Evolutionary conservation across 1,140 invertebrate species (phyloP), one percentile per base, ranked within the genome.

Genomic region (Neodiprion virginianus): DNA sequence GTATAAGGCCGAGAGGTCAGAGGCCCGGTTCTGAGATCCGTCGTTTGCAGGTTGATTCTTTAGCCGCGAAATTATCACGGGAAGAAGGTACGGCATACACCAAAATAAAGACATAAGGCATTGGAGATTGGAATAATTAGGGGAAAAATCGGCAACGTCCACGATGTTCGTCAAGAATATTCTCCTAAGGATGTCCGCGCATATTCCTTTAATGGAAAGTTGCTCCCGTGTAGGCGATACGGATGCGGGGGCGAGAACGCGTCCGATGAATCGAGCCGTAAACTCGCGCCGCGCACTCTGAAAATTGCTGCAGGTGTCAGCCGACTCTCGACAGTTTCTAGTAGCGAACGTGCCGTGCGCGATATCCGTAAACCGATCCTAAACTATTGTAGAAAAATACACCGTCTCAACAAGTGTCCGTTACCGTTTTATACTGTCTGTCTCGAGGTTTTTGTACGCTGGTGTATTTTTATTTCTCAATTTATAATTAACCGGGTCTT

Each of bases 171-270:
- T 17, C n/a, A 17, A 61, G 53, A 61, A 12, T 17, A 61, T 61
- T 8, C 11, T 61, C 11, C 53, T 8, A 17, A 61, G 53, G 53
- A 61, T 61, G 53, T 17, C 28, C 28, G 28, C 53, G 53, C n/a
- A 61, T 61, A 71, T 67, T 14, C 77, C 82, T 71, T 80, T 82
- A 78, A 83, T 78, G 82, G 81, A 83, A 83, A 73, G 75, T 80
- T 83, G 82, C 65, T 72, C 71, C 40, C 71, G 67, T 70, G 80
- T 83, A 77, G 82, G 82, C 80, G 82, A 81, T 72, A 61, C 65
- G 67, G 72, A 69, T 74, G 80, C 80, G 80, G 80, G 81, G 81
- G 81, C 80, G 80, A 21, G 67, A 40, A 40, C 67, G 67, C 53
- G 53, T 14, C 53, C 11, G 53, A 61, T 61, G 53, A 61, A 61